Conservation (phyloP, 2,797 vertebrate genomes). For the Pipistrellus nathusii region DNA sequence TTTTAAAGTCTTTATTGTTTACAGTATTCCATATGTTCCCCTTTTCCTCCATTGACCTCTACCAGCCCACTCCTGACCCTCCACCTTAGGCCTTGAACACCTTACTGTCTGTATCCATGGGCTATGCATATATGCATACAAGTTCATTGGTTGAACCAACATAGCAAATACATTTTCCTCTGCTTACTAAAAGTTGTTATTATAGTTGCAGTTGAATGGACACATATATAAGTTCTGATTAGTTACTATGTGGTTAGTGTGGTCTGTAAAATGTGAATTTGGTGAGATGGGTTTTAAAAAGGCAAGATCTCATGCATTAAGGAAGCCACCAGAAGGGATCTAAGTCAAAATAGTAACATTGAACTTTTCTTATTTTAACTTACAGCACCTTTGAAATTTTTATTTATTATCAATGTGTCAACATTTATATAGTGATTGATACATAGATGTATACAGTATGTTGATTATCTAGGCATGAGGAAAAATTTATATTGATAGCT, state of each 20-base stretch:
- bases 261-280: constrained; percentile 14
- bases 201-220: background rate
- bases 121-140: too few relatives aligned
- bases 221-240: background rate
- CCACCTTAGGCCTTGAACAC: too few relatives aligned
- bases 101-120: too few relatives aligned
- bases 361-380: background rate
- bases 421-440: background rate
- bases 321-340: background rate
- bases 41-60: too few relatives aligned
- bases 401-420: background rate
- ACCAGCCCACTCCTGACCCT: too few relatives aligned
- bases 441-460: background rate
- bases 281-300: background rate
- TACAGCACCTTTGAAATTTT: background rate
- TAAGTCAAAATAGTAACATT: background rate
- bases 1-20: too few relatives aligned
- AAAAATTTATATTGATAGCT: background rate
- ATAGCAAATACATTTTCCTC: background rate
- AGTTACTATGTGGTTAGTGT: background rate
- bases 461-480: background rate
- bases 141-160: background rate
- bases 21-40: too few relatives aligned
- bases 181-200: background rate
- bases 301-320: background rate